Evolutionary conservation across 2,113 vertebrate species (phyloP).

Genomic region (Phoxinus phoxinus): DNA sequence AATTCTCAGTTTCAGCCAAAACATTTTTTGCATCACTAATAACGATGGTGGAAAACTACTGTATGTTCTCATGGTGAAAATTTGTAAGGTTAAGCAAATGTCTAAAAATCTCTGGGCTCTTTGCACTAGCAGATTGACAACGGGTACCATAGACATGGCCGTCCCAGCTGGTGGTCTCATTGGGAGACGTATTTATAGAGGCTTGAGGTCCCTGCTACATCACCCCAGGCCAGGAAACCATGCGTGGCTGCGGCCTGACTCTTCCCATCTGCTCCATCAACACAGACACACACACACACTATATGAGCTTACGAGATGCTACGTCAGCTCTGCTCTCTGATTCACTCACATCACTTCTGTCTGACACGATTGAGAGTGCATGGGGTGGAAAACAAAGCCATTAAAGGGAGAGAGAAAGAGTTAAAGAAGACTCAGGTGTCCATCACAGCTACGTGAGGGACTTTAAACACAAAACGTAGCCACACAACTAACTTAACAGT

Average conservation of each 20-base stretch:
- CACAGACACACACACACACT: conserved; percentile 51
- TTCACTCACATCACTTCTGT: conserved; percentile 48
- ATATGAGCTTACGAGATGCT: conserved; percentile 47
- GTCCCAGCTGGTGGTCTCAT: conserved; percentile 24
- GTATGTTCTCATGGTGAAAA: not conserved
- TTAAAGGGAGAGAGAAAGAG: conserved; percentile 9
- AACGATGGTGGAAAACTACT: not conserved
- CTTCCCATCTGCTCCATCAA: conserved; percentile 48
- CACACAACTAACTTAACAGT: not conserved
- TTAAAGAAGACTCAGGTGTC: conserved; percentile 3
- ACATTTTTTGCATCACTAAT: too few relatives aligned
- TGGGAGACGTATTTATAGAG: conserved; percentile 57
- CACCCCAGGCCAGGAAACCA: conserved; percentile 61
- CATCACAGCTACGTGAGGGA: not conserved
- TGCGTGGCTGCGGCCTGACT: conserved; percentile 56
- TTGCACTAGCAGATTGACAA: not conserved
- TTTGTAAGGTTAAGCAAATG: not conserved
- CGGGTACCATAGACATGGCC: not conserved
- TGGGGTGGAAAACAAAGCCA: conserved; percentile 15
- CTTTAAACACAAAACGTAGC: conserved; percentile 8
- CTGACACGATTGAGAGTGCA: conserved; percentile 32
- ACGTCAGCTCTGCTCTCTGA: conserved; percentile 28
- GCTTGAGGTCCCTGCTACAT: conserved; percentile 61
- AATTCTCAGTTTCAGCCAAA: too few relatives aligned
- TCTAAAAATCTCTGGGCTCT: not conserved